Conservation (phyloP, 2,888 invertebrate genomes). For the Conops quadrifasciatus region DNA sequence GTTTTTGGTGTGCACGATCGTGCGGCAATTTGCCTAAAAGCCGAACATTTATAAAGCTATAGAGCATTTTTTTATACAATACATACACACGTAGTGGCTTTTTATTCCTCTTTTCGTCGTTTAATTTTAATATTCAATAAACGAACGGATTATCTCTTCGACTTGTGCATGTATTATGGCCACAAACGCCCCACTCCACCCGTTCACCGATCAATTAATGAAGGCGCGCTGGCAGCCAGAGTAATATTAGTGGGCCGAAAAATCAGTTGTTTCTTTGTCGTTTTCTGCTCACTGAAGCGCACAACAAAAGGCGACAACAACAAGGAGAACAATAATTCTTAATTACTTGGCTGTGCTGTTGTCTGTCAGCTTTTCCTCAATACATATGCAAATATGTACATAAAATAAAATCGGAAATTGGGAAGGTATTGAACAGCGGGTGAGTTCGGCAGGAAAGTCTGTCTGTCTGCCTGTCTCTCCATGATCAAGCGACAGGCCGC, state of each 20-base stretch:
- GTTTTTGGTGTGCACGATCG: constrained; percentile 7
- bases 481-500: constrained; percentile 13
- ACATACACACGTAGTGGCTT: neutral
- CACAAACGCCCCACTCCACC: neutral
- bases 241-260: constrained; percentile 7
- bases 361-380: neutral
- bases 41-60: neutral
- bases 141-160: neutral
- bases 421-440: constrained; percentile 25
- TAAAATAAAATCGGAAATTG: constrained; percentile 13
- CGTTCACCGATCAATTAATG: too few species aligned
- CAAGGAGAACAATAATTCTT: constrained; percentile 30
- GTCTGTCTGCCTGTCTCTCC: too few species aligned
- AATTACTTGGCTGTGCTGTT: constrained; percentile 32
- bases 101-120: neutral
- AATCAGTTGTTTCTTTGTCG: constrained; percentile 16
- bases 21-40: constrained; percentile 23
- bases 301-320: constrained; percentile 5
- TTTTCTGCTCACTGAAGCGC: constrained; percentile 13
- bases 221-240: neutral
- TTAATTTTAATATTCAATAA: constrained; percentile 19
- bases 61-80: neutral
- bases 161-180: too few species aligned
- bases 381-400: constrained; percentile 21
- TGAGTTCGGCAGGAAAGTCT: constrained; percentile 27